Conservation (phyloP, 2,888 invertebrate genomes). For the Neocrepidodera transversa region DNA sequence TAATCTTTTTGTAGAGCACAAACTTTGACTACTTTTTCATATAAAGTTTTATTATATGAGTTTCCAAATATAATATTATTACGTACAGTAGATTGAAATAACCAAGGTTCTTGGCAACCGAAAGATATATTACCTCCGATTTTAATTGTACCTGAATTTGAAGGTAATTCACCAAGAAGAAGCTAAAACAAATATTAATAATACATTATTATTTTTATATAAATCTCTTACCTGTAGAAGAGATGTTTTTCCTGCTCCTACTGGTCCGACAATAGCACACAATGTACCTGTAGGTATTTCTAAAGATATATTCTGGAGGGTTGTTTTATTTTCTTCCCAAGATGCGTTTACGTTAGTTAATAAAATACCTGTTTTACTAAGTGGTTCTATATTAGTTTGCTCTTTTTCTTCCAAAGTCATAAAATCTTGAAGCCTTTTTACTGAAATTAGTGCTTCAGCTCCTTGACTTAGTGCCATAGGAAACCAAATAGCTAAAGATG, state of each 20-base stretch:
- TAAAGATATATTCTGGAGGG: slow-evolving; percentile 57
- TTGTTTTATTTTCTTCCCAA: slow-evolving; percentile 45
- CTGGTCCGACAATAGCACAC: slow-evolving; percentile 85
- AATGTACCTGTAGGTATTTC: slow-evolving; percentile 61
- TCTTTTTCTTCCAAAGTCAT: slow-evolving; percentile 65
- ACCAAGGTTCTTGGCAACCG: slow-evolving; percentile 85
- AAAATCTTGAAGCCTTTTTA: slow-evolving; percentile 65
- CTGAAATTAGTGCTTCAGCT: slow-evolving; percentile 66
- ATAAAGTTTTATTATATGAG: slow-evolving; percentile 55
- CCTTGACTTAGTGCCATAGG: slow-evolving; percentile 66
- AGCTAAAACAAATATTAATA: slow-evolving; percentile 16
- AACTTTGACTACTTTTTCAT: slow-evolving; percentile 67
- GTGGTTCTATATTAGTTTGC: slow-evolving; percentile 33
- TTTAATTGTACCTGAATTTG: slow-evolving; percentile 65
- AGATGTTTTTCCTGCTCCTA: slow-evolving; percentile 82
- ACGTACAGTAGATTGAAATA: slow-evolving; percentile 80
- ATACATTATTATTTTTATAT: too few species aligned
- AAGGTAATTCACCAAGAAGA: slow-evolving; percentile 53
- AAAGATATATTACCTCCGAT: slow-evolving; percentile 75
- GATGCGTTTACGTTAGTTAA: slow-evolving; percentile 48
- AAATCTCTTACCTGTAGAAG: slow-evolving; percentile 63
- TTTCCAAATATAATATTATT: slow-evolving; percentile 84
- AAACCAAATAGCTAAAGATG: slow-evolving; percentile 67
- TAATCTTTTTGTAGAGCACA: slow-evolving; percentile 77
- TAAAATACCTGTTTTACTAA: slow-evolving; percentile 40